These are phyloP conservation scores for Cassiopea andromeda DNA, from an alignment of 30 jellyfish, hydroid and myxozoan species.

Conservation along the genomic window DNA sequence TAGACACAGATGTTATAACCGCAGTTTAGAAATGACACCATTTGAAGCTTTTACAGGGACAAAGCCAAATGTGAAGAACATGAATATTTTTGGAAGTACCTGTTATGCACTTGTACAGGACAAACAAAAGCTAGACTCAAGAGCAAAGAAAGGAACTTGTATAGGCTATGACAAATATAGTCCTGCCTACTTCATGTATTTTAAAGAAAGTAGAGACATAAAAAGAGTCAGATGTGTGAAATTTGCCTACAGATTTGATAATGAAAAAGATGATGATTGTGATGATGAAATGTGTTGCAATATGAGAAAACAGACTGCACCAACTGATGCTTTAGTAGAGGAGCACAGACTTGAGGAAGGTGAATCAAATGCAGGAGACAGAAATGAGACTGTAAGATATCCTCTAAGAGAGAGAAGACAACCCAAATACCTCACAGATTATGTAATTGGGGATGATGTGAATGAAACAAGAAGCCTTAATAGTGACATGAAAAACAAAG, in stretches of 20 bases:
- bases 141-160: background rate
- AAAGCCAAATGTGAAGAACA: conserved; percentile 41
- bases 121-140: background rate
- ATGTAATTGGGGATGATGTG: background rate
- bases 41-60: conserved; percentile 43
- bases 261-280: background rate
- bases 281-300: background rate
- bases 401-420: background rate
- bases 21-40: conserved; percentile 27
- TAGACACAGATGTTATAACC: background rate
- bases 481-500: background rate
- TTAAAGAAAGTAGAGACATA: conserved; percentile 49
- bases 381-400: background rate
- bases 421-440: background rate
- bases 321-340: conserved; percentile 1
- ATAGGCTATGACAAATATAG: conserved; percentile 68
- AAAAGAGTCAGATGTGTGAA: conserved; percentile 54
- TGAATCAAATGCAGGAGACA: background rate
- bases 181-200: conserved; percentile 58
- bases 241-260: conserved; percentile 47
- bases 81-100: background rate
- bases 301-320: conserved; percentile 19
- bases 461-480: background rate
- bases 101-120: conserved; percentile 13
- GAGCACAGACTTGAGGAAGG: background rate